These are phyloP conservation scores for Acrobasis repandana DNA, from an alignment of 2,888 invertebrate genomes.

Conservation along the genomic window DNA sequence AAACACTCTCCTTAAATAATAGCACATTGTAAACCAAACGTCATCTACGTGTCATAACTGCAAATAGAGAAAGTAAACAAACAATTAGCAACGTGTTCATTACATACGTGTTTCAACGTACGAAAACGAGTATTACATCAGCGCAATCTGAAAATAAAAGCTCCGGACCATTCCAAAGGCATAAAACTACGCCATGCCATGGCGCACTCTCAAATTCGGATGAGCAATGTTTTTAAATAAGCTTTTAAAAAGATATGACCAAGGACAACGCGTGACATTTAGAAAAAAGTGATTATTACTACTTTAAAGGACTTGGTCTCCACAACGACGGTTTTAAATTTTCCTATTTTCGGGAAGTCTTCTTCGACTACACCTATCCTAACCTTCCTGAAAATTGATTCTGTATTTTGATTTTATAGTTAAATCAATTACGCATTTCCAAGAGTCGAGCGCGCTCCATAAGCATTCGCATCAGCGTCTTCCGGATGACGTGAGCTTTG, in stretches of 20 bases:
- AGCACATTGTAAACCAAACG: background rate
- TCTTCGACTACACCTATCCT: too few relatives aligned
- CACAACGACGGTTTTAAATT: too few relatives aligned
- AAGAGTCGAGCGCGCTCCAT: slow-evolving; percentile 3
- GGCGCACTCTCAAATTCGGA: background rate
- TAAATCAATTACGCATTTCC: background rate
- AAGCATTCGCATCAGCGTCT: slow-evolving; percentile 13
- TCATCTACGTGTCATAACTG: slow-evolving; percentile 5
- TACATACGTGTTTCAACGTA: background rate
- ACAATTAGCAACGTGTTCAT: background rate
- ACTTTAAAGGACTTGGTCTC: too few relatives aligned
- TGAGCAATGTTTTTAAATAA: background rate
- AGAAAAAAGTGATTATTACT: too few relatives aligned
- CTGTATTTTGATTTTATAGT: background rate
- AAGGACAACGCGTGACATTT: too few relatives aligned
- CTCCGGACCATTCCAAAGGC: slow-evolving; percentile 10
- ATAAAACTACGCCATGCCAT: slow-evolving; percentile 1
- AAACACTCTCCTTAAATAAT: too few relatives aligned
- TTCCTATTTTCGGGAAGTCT: too few relatives aligned
- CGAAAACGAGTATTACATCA: slow-evolving; percentile 14
- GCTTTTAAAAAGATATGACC: too few relatives aligned
- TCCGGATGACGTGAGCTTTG: slow-evolving; percentile 16
- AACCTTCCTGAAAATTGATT: too few relatives aligned
- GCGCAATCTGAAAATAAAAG: slow-evolving; percentile 11
- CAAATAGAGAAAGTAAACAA: slow-evolving; percentile 19